Percentiles rank a stretch among this genome's conserved stretches.
Evolutionary conservation across 2,888 invertebrate species (phyloP).

Genomic region (Odontothrips loti): DNA sequence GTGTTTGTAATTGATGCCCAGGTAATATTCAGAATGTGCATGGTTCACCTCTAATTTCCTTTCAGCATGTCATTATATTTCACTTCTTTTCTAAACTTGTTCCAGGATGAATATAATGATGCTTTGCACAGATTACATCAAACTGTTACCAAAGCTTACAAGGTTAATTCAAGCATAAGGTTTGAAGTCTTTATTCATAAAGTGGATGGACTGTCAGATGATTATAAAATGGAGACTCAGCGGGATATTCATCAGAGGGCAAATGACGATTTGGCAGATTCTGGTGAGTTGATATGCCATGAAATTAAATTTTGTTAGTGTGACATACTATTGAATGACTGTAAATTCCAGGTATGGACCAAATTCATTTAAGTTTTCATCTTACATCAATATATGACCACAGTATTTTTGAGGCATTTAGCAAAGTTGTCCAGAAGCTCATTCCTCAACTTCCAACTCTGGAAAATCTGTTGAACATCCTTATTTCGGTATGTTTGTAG

Average conservation of each 20-base stretch:
- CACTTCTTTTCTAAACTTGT: slow-evolving; percentile 41
- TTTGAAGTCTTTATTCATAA: slow-evolving; percentile 99
- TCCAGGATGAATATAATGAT: slow-evolving; percentile 93
- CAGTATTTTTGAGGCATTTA: slow-evolving; percentile 99
- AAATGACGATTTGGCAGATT: slow-evolving; percentile 88
- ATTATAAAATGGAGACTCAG: slow-evolving; percentile 98
- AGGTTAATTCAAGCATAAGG: slow-evolving; percentile 92
- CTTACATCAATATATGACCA: slow-evolving; percentile 99
- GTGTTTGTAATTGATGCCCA: slow-evolving; percentile 99
- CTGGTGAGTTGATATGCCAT: slow-evolving; percentile 51
- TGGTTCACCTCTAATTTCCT: not conserved
- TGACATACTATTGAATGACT: slow-evolving; percentile 28
- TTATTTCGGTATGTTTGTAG: slow-evolving; percentile 78
- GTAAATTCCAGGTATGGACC: slow-evolving; percentile 58
- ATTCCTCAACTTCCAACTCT: slow-evolving; percentile 95
- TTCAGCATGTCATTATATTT: slow-evolving; percentile 31
- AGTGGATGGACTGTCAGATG: slow-evolving; percentile 97
- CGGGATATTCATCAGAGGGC: slow-evolving; percentile 96
- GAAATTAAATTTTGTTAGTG: slow-evolving; percentile 20
- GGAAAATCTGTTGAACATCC: slow-evolving; percentile 94
- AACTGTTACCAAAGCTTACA: slow-evolving; percentile 91
- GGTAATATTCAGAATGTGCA: slow-evolving; percentile 46
- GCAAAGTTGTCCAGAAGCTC: slow-evolving; percentile 98
- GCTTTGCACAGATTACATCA: slow-evolving; percentile 87
- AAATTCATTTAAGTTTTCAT: slow-evolving; percentile 90